These are phyloP conservation scores for Trissonchulus latispiculum DNA, from an alignment of 2,888 invertebrate species.

Conservation along the genomic window DNA sequence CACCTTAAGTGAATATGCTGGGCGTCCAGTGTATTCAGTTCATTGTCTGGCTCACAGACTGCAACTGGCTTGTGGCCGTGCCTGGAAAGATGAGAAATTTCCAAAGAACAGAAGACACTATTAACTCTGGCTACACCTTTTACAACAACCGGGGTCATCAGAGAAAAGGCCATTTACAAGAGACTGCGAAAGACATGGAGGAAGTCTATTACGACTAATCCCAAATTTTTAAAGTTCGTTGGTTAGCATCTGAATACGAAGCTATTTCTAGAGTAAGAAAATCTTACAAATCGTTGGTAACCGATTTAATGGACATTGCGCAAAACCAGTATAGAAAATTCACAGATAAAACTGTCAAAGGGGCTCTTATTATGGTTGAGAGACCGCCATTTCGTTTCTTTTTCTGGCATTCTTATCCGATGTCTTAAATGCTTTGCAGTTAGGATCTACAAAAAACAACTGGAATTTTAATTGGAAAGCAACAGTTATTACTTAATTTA, in stretches of 20 bases:
- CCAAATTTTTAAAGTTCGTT: constrained; percentile 1
- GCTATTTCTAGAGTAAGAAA: not conserved
- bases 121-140: not conserved
- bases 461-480: not conserved
- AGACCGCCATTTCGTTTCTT: not conserved
- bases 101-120: not conserved
- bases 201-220: not conserved
- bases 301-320: not conserved
- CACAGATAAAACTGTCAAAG: not conserved
- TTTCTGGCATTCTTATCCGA: not conserved
- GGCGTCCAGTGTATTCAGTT: no score
- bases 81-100: not conserved
- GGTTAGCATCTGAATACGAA: not conserved
- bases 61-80: not conserved
- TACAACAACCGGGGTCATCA: constrained; percentile 8
- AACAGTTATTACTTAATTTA: not conserved
- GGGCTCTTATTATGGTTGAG: not conserved
- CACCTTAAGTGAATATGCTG: no score
- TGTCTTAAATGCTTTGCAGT: not conserved
- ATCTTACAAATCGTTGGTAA: not conserved
- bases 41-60: constrained; percentile 5
- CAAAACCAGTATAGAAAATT: not conserved
- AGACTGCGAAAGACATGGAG: not conserved
- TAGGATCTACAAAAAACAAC: not conserved
- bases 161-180: not conserved